These are phyloP conservation scores for Sclerodermus sp. DNA, from an alignment of 2,888 invertebrate genomes.

Conservation along the genomic window DNA sequence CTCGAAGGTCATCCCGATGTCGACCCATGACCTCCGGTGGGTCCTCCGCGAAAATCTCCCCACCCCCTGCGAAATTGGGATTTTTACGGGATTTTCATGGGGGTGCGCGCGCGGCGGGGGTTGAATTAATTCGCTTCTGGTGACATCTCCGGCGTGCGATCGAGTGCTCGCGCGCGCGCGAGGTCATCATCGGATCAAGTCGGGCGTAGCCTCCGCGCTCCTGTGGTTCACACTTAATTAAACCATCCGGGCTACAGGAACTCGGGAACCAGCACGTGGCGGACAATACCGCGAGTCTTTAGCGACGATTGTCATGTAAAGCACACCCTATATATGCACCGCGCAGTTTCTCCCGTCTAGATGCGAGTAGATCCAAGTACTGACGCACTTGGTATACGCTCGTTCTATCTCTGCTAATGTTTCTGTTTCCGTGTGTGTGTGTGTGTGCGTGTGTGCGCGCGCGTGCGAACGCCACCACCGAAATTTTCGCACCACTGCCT, in stretches of 20 bases:
- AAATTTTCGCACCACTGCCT: conserved; percentile 20
- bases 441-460: conserved; percentile 9
- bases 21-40: too few relatives aligned
- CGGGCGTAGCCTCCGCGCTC: conserved; percentile 53
- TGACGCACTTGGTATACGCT: too few relatives aligned
- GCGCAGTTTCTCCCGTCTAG: conserved; percentile 37
- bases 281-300: conserved; percentile 57
- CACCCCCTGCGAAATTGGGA: too few relatives aligned
- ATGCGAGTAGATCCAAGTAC: conserved; percentile 36
- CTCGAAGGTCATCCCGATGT: too few relatives aligned
- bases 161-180: too few relatives aligned
- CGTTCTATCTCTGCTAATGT: too few relatives aligned
- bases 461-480: conserved; percentile 4
- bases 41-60: too few relatives aligned
- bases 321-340: conserved; percentile 49
- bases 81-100: too few relatives aligned
- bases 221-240: conserved; percentile 59
- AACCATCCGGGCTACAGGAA: conserved; percentile 53
- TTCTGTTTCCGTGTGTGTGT: conserved; percentile 8
- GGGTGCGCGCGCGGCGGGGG: too few relatives aligned
- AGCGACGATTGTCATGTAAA: conserved; percentile 58
- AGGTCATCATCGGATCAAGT: conserved; percentile 54
- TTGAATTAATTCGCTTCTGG: too few relatives aligned
- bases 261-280: conserved; percentile 54
- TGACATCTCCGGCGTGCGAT: too few relatives aligned